Evolutionary conservation across 2,797 vertebrate species (phyloP).

Genomic region (Vultur gryphus): DNA sequence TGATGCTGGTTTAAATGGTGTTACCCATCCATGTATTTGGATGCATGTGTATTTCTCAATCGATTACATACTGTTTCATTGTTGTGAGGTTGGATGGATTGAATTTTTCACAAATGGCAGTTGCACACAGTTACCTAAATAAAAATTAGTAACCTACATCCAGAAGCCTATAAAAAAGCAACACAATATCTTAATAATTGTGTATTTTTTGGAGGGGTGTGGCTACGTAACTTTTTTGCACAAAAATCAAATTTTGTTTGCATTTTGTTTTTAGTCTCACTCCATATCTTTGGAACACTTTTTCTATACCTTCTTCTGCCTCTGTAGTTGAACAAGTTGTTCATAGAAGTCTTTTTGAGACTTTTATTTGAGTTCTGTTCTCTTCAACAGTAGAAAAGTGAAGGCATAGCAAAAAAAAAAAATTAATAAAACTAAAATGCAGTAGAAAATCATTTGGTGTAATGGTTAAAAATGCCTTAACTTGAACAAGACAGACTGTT

Average conservation of each 20-base stretch:
- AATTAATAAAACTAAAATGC: neutral
- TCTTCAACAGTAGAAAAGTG: neutral
- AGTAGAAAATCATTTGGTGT: neutral
- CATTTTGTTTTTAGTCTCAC: neutral
- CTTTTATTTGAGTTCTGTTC: neutral
- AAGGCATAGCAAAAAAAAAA: neutral
- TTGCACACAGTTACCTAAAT: neutral
- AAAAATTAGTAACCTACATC: neutral
- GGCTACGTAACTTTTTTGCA: neutral
- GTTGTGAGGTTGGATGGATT: neutral
- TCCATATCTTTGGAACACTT: neutral
- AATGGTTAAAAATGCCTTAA: slow-evolving; percentile 7
- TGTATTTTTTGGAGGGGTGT: neutral
- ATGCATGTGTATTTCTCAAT: neutral
- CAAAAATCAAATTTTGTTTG: neutral
- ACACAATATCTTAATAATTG: neutral
- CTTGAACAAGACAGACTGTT: neutral
- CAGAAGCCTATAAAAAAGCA: neutral
- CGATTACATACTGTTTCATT: neutral
- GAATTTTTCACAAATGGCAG: neutral
- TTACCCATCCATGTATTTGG: neutral
- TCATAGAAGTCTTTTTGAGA: neutral
- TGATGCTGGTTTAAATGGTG: neutral
- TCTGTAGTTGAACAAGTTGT: neutral
- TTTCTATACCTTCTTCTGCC: neutral